Evolutionary conservation across 2,797 vertebrate genomes (phyloP).

Genomic region (Microctenopoma lineatum): DNA sequence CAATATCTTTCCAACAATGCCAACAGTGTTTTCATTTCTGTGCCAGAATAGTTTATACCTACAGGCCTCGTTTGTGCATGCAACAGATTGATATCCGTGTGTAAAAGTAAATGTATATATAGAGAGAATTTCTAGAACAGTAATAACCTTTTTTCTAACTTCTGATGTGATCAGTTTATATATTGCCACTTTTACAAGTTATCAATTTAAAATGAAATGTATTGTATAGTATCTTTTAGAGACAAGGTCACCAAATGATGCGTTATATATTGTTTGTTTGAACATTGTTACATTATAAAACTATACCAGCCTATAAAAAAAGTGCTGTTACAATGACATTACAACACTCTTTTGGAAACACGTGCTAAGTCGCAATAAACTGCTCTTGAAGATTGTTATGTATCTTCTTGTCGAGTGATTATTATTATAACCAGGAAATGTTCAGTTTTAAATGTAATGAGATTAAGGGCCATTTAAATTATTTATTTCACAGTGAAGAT

Average conservation of each 20-base stretch:
- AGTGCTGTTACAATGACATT: constrained; percentile 65
- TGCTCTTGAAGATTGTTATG: constrained; percentile 56
- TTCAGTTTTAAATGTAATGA: background rate
- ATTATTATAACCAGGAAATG: background rate
- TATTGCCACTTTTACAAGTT: constrained; percentile 66
- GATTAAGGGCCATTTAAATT: too few relatives aligned
- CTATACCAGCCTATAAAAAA: constrained; percentile 62
- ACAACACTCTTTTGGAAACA: constrained; percentile 77
- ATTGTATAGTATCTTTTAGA: constrained; percentile 58
- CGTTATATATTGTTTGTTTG: constrained; percentile 61
- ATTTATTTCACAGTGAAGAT: too few relatives aligned
- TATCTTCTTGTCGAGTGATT: constrained; percentile 21
- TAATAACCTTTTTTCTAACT: constrained; percentile 67
- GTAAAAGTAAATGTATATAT: constrained; percentile 48
- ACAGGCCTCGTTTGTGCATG: constrained; percentile 65
- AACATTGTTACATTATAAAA: constrained; percentile 51
- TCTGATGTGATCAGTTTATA: constrained; percentile 74
- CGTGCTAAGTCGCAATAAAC: constrained; percentile 79
- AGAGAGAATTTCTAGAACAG: constrained; percentile 57
- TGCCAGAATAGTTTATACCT: constrained; percentile 56
- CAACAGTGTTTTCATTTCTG: constrained; percentile 48
- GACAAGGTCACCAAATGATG: constrained; percentile 49
- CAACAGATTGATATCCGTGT: constrained; percentile 51
- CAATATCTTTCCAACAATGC: constrained; percentile 38
- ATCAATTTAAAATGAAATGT: constrained; percentile 51